A percentile compares a stretch with the other conserved stretches of the same genome.
Conservation (phyloP, 2,888 invertebrate genomes). For the Hedychridium roseum region DNA sequence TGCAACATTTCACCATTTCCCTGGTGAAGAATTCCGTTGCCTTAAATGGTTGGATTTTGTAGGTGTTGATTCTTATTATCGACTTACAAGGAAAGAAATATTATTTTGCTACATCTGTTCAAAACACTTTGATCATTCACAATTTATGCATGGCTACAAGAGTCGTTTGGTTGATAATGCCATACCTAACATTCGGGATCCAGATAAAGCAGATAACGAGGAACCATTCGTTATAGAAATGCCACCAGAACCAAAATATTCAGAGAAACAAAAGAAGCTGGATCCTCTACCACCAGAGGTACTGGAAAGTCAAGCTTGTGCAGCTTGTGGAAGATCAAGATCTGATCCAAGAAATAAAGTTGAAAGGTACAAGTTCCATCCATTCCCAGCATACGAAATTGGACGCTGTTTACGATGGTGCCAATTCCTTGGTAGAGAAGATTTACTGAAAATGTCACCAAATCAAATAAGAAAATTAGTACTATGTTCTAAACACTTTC, state of each 20-base stretch:
- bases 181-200: constrained; percentile 52
- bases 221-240: constrained; percentile 33
- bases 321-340: constrained; percentile 56
- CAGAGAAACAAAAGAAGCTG: constrained; percentile 43
- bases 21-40: constrained; percentile 61
- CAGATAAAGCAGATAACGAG: constrained; percentile 35
- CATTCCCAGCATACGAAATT: constrained; percentile 61
- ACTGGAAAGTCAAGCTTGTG: constrained; percentile 58
- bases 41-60: constrained; percentile 61
- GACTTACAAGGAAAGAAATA: constrained; percentile 59
- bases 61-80: constrained; percentile 59
- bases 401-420: constrained; percentile 61
- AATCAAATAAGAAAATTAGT: constrained; percentile 60
- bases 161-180: constrained; percentile 53
- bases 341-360: constrained; percentile 55
- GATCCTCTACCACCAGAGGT: constrained; percentile 49
- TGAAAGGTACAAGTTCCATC: constrained; percentile 59
- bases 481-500: constrained; percentile 59
- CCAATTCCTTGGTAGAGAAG: constrained; percentile 58
- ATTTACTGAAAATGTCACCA: constrained; percentile 60
- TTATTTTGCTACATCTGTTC: constrained; percentile 61
- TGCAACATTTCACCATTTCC: constrained; percentile 60
- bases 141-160: constrained; percentile 51
- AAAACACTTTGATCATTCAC: constrained; percentile 55
- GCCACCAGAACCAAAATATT: constrained; percentile 33